Percentiles rank a stretch among this genome's conserved stretches.
Evolutionary conservation across 2,888 invertebrate species (phyloP).

Genomic region (Dioctria rufipes): DNA sequence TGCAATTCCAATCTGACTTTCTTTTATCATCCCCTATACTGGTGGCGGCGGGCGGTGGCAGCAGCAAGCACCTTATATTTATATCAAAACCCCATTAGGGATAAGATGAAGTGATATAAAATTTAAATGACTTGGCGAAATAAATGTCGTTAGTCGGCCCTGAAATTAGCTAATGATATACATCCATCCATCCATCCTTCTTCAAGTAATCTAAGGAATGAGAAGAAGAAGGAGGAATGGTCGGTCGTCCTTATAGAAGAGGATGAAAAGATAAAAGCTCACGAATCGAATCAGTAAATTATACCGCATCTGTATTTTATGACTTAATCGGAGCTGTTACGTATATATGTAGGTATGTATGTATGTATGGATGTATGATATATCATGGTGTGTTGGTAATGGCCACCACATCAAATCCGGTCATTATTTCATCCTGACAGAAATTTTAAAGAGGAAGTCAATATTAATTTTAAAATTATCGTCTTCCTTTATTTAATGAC

Average conservation of each 20-base stretch:
- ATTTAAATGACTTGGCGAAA: slow-evolving; percentile 60
- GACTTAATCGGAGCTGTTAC: slow-evolving; percentile 55
- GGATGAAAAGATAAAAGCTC: slow-evolving; percentile 21
- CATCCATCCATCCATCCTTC: slow-evolving; percentile 24
- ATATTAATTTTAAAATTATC: slow-evolving; percentile 45
- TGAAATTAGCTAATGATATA: slow-evolving; percentile 60
- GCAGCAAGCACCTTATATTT: slow-evolving; percentile 10
- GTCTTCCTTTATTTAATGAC: slow-evolving; percentile 20
- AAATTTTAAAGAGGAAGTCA: slow-evolving; percentile 7
- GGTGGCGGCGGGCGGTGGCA: no score
- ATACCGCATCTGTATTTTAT: slow-evolving; percentile 59
- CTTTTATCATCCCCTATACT: not conserved
- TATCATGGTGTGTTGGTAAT: not conserved
- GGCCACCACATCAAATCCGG: slow-evolving; percentile 24
- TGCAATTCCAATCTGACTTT: slow-evolving; percentile 59
- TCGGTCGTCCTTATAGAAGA: not conserved
- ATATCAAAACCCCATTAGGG: slow-evolving; percentile 60
- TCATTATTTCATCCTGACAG: slow-evolving; percentile 16
- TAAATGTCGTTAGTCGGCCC: slow-evolving; percentile 60
- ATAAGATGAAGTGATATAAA: slow-evolving; percentile 60
- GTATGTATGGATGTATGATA: no score
- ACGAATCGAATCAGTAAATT: slow-evolving; percentile 60
- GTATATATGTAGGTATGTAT: no score
- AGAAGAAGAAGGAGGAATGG: not conserved
- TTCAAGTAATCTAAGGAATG: not conserved